phyloP scores from a whole-genome alignment of 1,140 invertebrate species.

The Gerris buenoi region DNA sequence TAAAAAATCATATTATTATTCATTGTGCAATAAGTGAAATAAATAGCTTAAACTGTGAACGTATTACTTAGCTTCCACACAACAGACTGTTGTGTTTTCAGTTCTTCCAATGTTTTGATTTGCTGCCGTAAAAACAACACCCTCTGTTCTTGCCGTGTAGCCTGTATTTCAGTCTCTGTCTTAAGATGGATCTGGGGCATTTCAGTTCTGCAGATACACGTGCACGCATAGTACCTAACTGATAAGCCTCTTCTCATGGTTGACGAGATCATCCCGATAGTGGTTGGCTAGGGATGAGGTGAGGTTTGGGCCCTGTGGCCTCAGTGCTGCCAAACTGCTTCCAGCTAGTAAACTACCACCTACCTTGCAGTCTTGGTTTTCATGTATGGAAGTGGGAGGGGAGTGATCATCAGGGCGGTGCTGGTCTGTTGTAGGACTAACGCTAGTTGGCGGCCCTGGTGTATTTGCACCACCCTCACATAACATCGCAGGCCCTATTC shows the following conservation, averaged over 20 bases:
- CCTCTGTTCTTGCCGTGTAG: conserved; percentile 92
- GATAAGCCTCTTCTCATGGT: conserved; percentile 74
- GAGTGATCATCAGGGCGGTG: no score
- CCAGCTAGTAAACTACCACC: no score
- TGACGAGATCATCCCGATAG: conserved; percentile 75
- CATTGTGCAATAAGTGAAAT: no score
- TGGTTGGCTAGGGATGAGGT: conserved; percentile 82
- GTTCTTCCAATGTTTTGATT: conserved; percentile 72
- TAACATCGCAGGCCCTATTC: no score
- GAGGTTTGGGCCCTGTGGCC: no score
- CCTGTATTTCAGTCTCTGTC: conserved; percentile 90
- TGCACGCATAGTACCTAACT: conserved; percentile 73
- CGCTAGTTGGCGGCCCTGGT: conserved; percentile 18
- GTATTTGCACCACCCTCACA: conserved; percentile 20
- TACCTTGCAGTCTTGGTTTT: conserved; percentile 43
- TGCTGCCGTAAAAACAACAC: conserved; percentile 81
- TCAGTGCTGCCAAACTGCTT: no score
- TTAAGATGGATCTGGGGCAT: conserved; percentile 80
- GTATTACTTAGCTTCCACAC: no score
- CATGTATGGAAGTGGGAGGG: conserved; percentile 52
- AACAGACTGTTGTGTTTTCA: conserved; percentile 83
- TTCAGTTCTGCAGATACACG: conserved; percentile 89
- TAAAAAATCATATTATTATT: no score
- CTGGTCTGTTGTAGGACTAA: conserved; percentile 9
- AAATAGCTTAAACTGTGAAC: no score